Percentiles rank a stretch among this genome's conserved stretches.
Conservation (phyloP, 2,113 vertebrate species). For the Hucho hucho region DNA sequence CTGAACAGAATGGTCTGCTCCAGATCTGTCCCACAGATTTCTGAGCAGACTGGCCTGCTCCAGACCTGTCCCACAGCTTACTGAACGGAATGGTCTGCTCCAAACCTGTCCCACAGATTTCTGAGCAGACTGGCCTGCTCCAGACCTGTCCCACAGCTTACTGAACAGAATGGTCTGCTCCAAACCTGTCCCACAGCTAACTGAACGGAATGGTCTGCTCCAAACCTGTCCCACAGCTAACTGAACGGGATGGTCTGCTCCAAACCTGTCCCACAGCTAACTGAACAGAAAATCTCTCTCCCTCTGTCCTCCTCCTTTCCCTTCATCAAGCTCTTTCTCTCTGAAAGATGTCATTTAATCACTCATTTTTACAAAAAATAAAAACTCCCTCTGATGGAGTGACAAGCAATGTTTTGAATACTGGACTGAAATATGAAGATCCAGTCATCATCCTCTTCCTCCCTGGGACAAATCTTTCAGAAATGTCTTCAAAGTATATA, state of each 20-base stretch:
- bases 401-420: constrained; percentile 1
- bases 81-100: not conserved
- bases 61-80: too few species aligned
- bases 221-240: not conserved
- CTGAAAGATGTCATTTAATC: constrained; percentile 25
- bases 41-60: too few species aligned
- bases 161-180: too few species aligned
- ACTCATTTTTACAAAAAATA: constrained; percentile 29
- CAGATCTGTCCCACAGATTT: too few species aligned
- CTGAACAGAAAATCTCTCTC: constrained; percentile 29
- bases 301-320: constrained; percentile 9
- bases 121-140: too few species aligned
- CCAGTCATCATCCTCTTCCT: not conserved
- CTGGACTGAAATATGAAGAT: constrained; percentile 5
- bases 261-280: too few species aligned
- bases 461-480: not conserved
- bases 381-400: constrained; percentile 9
- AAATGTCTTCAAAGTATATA: not conserved
- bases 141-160: too few species aligned
- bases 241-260: too few species aligned
- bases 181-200: constrained; percentile 9
- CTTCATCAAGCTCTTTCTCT: constrained; percentile 14
- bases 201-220: not conserved
- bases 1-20: too few species aligned
- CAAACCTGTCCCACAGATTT: too few species aligned